These are phyloP conservation scores for Parus major DNA, from an alignment of 2,113 vertebrate genomes.

Conservation along the genomic window DNA sequence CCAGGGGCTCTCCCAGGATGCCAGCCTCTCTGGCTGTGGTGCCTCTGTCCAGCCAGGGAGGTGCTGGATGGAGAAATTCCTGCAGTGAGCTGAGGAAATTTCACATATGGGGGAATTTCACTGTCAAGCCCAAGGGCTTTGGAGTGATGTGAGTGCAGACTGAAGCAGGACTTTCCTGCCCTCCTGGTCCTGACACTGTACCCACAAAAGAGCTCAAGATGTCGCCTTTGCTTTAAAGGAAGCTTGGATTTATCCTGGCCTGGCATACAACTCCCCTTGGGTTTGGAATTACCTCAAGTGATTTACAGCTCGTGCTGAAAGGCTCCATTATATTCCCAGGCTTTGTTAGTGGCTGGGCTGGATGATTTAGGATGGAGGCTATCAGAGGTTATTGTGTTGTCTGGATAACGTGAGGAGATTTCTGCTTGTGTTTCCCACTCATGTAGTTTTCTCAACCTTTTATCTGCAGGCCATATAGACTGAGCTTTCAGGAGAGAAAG, in stretches of 20 bases:
- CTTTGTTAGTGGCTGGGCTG: background rate
- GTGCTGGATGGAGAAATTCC: background rate
- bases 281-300: conserved; percentile 13
- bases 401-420: background rate
- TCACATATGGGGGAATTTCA: fast-evolving
- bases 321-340: conserved; percentile 14
- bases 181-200: background rate
- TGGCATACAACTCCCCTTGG: background rate
- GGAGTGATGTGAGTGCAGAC: background rate
- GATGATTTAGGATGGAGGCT: conserved; percentile 22
- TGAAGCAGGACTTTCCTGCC: background rate
- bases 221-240: background rate
- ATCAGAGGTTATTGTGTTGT: conserved; percentile 16
- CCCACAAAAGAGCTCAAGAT: background rate
- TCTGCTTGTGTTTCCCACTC: background rate
- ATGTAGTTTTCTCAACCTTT: background rate
- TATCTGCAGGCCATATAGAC: background rate
- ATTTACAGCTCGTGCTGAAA: background rate
- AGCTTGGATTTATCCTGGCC: background rate
- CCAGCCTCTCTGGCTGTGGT: background rate
- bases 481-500: background rate
- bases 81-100: background rate
- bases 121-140: background rate
- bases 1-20: background rate
- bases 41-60: background rate